Base-by-base conservation (phyloP, 2,113 vertebrate genomes). In the Dromaius novaehollandiae region DNA sequence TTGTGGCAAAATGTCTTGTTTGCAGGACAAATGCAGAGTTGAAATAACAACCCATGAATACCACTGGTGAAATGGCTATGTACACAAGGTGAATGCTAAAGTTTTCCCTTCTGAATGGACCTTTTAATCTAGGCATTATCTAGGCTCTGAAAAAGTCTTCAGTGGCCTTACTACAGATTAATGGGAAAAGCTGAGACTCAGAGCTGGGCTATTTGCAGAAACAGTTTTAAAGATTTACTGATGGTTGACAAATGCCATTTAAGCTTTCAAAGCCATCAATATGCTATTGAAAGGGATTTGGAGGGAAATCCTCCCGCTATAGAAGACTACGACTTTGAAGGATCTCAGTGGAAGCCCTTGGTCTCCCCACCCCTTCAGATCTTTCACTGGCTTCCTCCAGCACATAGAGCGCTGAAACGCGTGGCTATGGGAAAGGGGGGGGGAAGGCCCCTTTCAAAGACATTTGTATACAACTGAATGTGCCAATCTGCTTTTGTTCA, bases 21-120 rank as follows among this genome's bases (percentile, higher is more conserved):
- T 98, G 95, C 93, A 94, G 95, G 96, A 97, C 97, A 98, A 98
- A 97, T 97, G 97, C 93, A 91, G 96, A 97, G 96, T 95, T 98
- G 98, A 98, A 98, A 98, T 98, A 98, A 97, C 96, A 98, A 90
- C 86, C 87, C 81, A 86, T 98, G 98, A 98, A 98, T 98, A 96
- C 92, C 86, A 92, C 95, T 98, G 96, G 95, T 97, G 96, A 98
- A 98, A 97, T 98, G 96, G 93, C 98, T 98, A 96, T 98, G 97
- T 98, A 97, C 98, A 98, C 97, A 98, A 98, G 98, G 97, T 97
- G 97, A 98, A 98, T 97, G 98, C 97, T 98, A 97, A 98, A 97
- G 96, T 95, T 96, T 97, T 97, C 91, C 95, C 86, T 95, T 86
- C 95, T 98, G 96, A 98, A 98, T 98, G 88, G 96, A 95, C 77